Conservation (phyloP, 1,140 invertebrate genomes). For the Olivierus martensii region DNA sequence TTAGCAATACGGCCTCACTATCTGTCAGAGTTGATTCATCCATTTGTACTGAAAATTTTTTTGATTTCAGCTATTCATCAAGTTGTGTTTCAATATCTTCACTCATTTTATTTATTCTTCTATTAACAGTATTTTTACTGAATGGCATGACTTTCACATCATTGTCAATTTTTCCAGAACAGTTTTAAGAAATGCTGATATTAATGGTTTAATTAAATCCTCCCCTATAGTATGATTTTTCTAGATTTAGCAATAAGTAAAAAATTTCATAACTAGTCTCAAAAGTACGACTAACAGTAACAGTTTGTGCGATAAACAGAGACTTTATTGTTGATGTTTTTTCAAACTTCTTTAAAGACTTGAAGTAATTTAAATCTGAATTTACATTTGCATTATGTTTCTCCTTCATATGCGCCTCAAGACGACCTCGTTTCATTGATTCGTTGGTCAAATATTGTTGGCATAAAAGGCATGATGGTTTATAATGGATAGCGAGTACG, state of each 20-base stretch:
- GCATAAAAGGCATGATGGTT: neutral
- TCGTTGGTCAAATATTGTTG: neutral
- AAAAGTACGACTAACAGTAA: neutral
- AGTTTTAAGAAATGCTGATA: conserved; percentile 22
- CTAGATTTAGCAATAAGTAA: too few relatives aligned
- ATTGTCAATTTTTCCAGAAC: conserved; percentile 18
- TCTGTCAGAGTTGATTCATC: conserved; percentile 17
- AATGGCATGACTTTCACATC: conserved; percentile 15
- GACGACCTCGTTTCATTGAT: conserved; percentile 9
- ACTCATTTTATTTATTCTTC: conserved; percentile 18
- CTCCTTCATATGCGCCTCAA: conserved; percentile 7
- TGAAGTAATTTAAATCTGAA: too few relatives aligned
- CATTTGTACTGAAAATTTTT: conserved; percentile 20
- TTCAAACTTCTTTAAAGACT: too few relatives aligned
- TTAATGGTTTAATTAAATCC: conserved; percentile 13
- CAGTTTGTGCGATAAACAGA: neutral
- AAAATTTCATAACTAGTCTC: neutral
- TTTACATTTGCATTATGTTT: conserved; percentile 5
- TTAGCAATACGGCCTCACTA: conserved; percentile 20
- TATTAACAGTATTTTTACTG: conserved; percentile 20
- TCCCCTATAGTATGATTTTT: conserved; percentile 1
- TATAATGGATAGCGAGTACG: conserved; percentile 6
- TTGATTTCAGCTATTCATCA: conserved; percentile 21
- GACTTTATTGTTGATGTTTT: neutral
- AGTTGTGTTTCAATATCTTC: conserved; percentile 20